Evolutionary conservation across 2,888 invertebrate genomes (phyloP), one percentile per base, ranked within the genome.

Genomic region (Phalera bucephala): DNA sequence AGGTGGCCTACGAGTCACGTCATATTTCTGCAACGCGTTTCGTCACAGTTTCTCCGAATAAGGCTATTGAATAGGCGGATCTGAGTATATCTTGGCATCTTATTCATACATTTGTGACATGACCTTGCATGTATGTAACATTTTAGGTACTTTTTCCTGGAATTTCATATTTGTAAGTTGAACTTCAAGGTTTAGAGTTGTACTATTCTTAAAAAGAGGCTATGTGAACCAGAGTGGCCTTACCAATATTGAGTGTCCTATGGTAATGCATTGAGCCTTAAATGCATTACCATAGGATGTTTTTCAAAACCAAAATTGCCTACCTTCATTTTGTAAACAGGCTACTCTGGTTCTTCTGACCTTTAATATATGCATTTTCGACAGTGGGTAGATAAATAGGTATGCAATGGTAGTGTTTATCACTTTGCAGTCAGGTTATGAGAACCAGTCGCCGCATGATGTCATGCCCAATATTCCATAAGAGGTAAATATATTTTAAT

Each of bases 61-160:
- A 47, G 62, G 58, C 57, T 64, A 74, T 75, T 80, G 72, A 72
- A 66, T 57, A 76, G 71, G 74, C 80, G 78, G 75, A 68, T 62
- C 65, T 62, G 45, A 40, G 43, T 41, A 53, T 64, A 68, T n/a
- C n/a, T n/a, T n/a, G n/a, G n/a, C n/a, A n/a, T n/a, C n/a, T 69
- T 64, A 56, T 66, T 69, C 64, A 71, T 48, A 47, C 36, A 48
- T 47, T 80, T 78, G 52, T 76, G 57, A 66, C 69, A 77, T 43
- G 39, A 41, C 66, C 70, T 69, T 65, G n/a, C n/a, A n/a, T n/a
- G 67, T 40, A 49, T 10, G 17, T 9, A 6, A 9, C 26, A 40
- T 37, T 40, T 32, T 26, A 39, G 34, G 41, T 44, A 33, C 29
- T 25, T 44, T 42, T 17, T 26, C 11, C 27, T 34, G 6, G 10